Base-by-base conservation (phyloP, 2,797 vertebrate species). In the Mormyrus hasselquistii region DNA sequence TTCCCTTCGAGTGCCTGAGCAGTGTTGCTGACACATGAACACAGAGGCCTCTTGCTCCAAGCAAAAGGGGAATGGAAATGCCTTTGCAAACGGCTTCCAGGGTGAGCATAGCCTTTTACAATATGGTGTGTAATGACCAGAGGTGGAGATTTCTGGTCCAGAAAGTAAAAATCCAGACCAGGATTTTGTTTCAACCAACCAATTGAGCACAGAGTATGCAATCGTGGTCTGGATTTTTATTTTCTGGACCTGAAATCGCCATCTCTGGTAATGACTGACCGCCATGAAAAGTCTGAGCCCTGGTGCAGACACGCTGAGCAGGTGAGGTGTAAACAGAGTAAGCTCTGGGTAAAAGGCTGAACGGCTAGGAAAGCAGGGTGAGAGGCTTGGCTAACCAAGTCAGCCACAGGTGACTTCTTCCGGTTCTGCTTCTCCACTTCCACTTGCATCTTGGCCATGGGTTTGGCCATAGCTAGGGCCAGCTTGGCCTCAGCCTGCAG, bases 401-500 rank as follows among this genome's bases (percentile, higher is more conserved):
- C 98, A 0, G 98, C 98, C 91, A 99, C 98, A 0, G 98, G 98
- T 0, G 98, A 99, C 92, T 99, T 99, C 95, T 99, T 99, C 91
- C 98, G 97, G 93, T 99, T 99, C 94, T 99, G 98, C 90, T 99
- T 99, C 92, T 99, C 98, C 95, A 99, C 98, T 93, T 99, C 97
- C 88, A 99, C 98, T 94, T 99, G 98, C 98, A 99, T 99, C 95
- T 98, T 99, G 92, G 98, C 98, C 98, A 99, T 99, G 87, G 98
- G 98, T 87, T 99, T 99, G 12, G 98, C 98, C 98, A 99, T 99
- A 1, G 98, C 98, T 88, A 99, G 93, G 7, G 98, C 98, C 95
- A 99, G 95, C 94, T 99, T 99, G 50, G 98, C 98, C 94, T 99
- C 98, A 0, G 97, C 97, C 92, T 99, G 98, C 90, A 99, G 95